Conservation (phyloP, 2,888 invertebrate species). For the Melanophora roralis region DNA sequence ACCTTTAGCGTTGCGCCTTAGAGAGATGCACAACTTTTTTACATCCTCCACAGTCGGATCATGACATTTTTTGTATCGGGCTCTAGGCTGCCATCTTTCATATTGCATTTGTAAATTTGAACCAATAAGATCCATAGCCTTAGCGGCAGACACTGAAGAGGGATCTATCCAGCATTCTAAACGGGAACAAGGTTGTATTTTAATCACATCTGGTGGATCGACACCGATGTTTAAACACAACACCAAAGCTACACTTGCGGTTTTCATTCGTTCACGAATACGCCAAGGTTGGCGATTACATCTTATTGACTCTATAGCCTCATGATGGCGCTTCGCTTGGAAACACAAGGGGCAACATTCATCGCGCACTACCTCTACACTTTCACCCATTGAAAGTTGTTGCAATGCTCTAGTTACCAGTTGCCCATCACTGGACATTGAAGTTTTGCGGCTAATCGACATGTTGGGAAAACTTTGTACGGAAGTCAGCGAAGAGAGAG, state of each 20-base stretch:
- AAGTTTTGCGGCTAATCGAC: conserved; percentile 66
- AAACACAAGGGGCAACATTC: conserved; percentile 72
- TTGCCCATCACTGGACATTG: conserved; percentile 64
- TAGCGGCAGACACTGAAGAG: conserved; percentile 89
- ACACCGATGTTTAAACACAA: conserved; percentile 99
- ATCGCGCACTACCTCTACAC: conserved; percentile 64
- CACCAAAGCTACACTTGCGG: conserved; percentile 98
- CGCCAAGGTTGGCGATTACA: conserved; percentile 89
- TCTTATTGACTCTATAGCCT: conserved; percentile 83
- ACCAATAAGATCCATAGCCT: conserved; percentile 95
- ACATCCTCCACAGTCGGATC: conserved; percentile 99
- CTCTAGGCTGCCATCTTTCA: conserved; percentile 98
- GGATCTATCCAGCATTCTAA: conserved; percentile 99
- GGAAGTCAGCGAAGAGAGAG: conserved; percentile 30
- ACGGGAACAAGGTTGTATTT: conserved; percentile 97
- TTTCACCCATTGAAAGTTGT: conserved; percentile 63
- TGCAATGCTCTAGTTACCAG: conserved; percentile 64
- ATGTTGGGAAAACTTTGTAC: conserved; percentile 25
- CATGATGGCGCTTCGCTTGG: conserved; percentile 80
- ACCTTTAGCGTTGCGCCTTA: conserved; percentile 97
- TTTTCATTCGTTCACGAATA: conserved; percentile 98
- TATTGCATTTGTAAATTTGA: conserved; percentile 95
- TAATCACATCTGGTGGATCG: conserved; percentile 98
- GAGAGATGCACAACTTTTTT: conserved; percentile 95
- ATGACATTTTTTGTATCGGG: conserved; percentile 96